Base-by-base conservation (phyloP, 2,113 vertebrate genomes). In the Seriola aureovittata region DNA sequence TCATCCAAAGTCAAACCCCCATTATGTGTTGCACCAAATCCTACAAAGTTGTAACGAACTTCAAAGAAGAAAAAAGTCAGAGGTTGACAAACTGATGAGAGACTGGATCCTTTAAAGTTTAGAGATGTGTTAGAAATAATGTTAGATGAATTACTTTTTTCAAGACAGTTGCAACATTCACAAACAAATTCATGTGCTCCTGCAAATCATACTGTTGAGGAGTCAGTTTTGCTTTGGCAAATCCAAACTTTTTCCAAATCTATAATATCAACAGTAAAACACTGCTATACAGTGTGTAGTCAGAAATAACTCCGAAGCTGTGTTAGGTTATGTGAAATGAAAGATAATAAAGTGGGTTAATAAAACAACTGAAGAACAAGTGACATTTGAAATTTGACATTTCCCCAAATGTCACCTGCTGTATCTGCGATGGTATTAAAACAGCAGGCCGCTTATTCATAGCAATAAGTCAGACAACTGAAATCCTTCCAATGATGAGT, bases 1-100 rank as follows among this genome's bases (percentile, higher is more conserved):
- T 75, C 73, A 87, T 74, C 67, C 54, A 40, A 68, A 84, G 81
- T 77, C 74, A 81, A 75, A 85, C 69, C 4, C 60, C 54, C 32
- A 52, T 84, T 71, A 71, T 64, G 25, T 8, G 19, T 21, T 16
- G 55, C 65, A 75, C 46, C 65, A 21, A 44, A 66, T 46, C 69
- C 52, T n/a, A 48, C 32, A 78, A 67, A 69, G 42, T 64, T 68
- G 55, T 14, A 8, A 38, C 60, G 66, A 25, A 13, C 60, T 71
- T 75, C 69, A 85, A 54, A 75, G 60, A 29, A 42, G 42, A 57
- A 23, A 25, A 13, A 64, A 62, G 70, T 46, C 74, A 72, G 59
- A 42, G 78, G 40, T 64, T 63, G 55, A 75, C 81, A 67, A 29
- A 48, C 25, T 73, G 46, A 78, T 29, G 29, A 69, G 23, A 62